Percentiles rank a stretch among this genome's conserved stretches.
Evolutionary conservation across 2,888 invertebrate genomes (phyloP).

Genomic region (Zaprionus obscuricornis): DNA sequence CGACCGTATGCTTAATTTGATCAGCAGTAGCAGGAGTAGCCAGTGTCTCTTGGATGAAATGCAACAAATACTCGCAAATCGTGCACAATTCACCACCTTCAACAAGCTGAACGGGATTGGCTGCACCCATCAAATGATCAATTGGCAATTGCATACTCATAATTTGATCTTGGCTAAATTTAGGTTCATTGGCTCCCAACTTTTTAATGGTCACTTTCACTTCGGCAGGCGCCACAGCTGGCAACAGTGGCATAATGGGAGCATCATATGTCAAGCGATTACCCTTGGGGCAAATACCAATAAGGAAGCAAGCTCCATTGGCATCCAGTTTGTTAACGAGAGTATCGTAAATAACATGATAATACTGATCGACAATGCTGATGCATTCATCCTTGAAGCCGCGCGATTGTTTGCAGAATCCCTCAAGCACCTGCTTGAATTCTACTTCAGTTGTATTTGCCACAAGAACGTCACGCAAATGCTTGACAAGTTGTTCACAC

Average conservation of each 20-base stretch:
- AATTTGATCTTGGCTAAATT: conserved; percentile 78
- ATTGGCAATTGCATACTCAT: conserved; percentile 84
- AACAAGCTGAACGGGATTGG: conserved; percentile 73
- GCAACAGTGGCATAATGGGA: conserved; percentile 87
- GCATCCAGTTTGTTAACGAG: conserved; percentile 88
- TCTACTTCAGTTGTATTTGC: conserved; percentile 93
- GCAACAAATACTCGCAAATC: conserved; percentile 92
- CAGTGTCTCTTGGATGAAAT: conserved; percentile 90
- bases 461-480: conserved; percentile 90
- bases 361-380: conserved; percentile 91
- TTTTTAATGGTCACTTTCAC: conserved; percentile 77
- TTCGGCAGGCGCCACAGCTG: conserved; percentile 84
- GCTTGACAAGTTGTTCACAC: conserved; percentile 91
- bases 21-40: conserved; percentile 88
- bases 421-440: conserved; percentile 90
- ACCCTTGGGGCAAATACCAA: conserved; percentile 84
- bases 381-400: conserved; percentile 90
- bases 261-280: conserved; percentile 27
- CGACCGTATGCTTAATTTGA: conserved; percentile 87
- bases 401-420: conserved; percentile 92
- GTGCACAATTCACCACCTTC: conserved; percentile 86
- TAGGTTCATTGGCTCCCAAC: conserved; percentile 79
- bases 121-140: conserved; percentile 83
- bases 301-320: conserved; percentile 88
- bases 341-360: conserved; percentile 88